Base-by-base conservation (phyloP, 2,888 invertebrate species). In the Pomacea canaliculata region DNA sequence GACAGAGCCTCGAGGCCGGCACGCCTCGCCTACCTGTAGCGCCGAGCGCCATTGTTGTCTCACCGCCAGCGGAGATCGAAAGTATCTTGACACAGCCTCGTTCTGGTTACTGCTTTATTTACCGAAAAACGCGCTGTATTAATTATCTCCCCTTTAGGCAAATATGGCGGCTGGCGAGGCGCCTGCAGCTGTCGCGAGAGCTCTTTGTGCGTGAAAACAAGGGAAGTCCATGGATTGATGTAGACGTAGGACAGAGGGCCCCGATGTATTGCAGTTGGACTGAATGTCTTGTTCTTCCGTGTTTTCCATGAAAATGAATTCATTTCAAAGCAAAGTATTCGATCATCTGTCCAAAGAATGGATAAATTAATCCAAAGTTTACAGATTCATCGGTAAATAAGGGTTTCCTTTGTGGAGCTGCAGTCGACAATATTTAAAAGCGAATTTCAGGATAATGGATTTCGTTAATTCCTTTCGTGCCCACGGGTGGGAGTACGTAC, bases 141-240 rank as follows among this genome's bases (percentile, higher is more conserved):
- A 73, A 73, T 73, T 73, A 73, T 73, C 67, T 73, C 60, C 73
- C 67, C 23, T 51, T 46, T 67, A n/a, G 73, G 67, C 73, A 73
- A 73, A 73, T 59, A 73, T 66, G 73, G 49, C 73, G 66, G 56
- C 37, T 66, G 13, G 66, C 56, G 68, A 56, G n/a, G 46, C 19
- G 27, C 12, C 16, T 7, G 46, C 73, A 73, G 73, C 73, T 73
- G 73, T 73, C 27, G 68, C 73, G 37, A 65, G 68, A 66, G 48
- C 66, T 18, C 49, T 49, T 51, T 59, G 70, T 70, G 70, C 19
- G 59, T n/a, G 56, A 46, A 65, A 63, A 72, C 72, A 65, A 65
- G 19, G 59, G 27, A 62, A 71, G 62, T 60, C 62, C 71, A 71
- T 19, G 18, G n/a, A 37, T 37, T 27, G 5, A 27, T 27, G 10